Percentiles rank a stretch among this genome's conserved stretches.
Evolutionary conservation across 2,797 vertebrate genomes (phyloP).

Genomic region (Chrysolophus pictus): DNA sequence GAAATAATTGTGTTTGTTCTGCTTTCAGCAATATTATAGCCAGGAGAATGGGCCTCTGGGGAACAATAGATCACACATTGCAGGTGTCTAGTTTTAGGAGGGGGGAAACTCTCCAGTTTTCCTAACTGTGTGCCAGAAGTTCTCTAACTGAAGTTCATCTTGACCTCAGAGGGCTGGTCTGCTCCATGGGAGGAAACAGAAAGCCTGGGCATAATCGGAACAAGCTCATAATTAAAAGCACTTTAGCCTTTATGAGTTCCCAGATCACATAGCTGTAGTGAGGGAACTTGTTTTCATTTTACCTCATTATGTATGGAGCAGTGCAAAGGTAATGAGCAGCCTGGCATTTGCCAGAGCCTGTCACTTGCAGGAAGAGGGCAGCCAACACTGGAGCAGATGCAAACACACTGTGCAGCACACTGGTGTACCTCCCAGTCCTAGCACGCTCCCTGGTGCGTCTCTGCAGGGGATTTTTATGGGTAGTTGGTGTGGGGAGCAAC

Average conservation of each 20-base stretch:
- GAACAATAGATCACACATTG: slow-evolving; percentile 61
- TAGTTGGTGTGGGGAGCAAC: not conserved
- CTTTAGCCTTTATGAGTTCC: slow-evolving; percentile 24
- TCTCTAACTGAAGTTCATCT: slow-evolving; percentile 66
- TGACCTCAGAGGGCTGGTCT: slow-evolving; percentile 36
- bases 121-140: slow-evolving; percentile 29
- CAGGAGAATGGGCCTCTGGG: slow-evolving; percentile 51
- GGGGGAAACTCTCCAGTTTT: slow-evolving; percentile 63
- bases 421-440: not conserved
- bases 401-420: not conserved
- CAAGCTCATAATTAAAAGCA: slow-evolving; percentile 21
- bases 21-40: slow-evolving; percentile 49
- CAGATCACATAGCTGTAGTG: not conserved
- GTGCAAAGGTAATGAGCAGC: not conserved
- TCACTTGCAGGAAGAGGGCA: not conserved
- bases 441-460: not conserved
- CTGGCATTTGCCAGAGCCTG: not conserved
- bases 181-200: slow-evolving; percentile 35
- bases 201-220: slow-evolving; percentile 16
- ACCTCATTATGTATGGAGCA: not conserved
- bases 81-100: slow-evolving; percentile 71
- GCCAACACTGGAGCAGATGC: not conserved
- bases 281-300: slow-evolving; percentile 15
- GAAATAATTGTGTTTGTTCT: slow-evolving; percentile 72
- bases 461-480: not conserved